Evolutionary conservation across 2,113 vertebrate genomes (phyloP).

Genomic region (Orcinus orca): DNA sequence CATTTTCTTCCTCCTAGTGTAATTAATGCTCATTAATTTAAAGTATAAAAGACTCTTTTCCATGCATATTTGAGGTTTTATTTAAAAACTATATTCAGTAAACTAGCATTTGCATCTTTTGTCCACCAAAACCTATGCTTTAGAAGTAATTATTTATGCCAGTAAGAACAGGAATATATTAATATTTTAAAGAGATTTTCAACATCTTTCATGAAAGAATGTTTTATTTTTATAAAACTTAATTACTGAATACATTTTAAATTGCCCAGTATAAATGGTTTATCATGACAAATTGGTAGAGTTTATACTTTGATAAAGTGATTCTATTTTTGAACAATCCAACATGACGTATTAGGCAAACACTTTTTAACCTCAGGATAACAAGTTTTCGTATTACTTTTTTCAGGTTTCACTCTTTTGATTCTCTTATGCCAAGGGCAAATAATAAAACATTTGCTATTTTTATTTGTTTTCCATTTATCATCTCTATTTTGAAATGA

Average conservation of each 20-base stretch:
- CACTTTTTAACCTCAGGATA: background rate
- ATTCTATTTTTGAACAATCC: slow-evolving; percentile 4
- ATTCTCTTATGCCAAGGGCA: slow-evolving; percentile 9
- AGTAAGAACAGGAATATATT: background rate
- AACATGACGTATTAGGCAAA: slow-evolving; percentile 17
- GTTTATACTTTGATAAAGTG: background rate
- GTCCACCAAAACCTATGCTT: background rate
- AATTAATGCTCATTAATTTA: background rate
- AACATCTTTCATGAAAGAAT: background rate
- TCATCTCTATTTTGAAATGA: slow-evolving; percentile 39
- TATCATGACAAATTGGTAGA: background rate
- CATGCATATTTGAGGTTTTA: background rate
- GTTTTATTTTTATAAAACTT: background rate
- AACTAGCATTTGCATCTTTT: background rate
- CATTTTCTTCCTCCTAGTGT: background rate
- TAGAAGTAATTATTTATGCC: background rate
- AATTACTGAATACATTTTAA: background rate
- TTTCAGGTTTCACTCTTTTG: slow-evolving; percentile 21
- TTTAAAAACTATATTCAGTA: background rate
- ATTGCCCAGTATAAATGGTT: background rate
- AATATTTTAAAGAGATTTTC: background rate
- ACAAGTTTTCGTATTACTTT: slow-evolving; percentile 37
- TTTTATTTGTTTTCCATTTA: slow-evolving; percentile 38
- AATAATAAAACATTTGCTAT: background rate
- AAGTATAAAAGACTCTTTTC: background rate